Evolutionary conservation across 2,888 invertebrate species (phyloP), one percentile per base, ranked within the genome.

Genomic region (Scaptomyza tumidula): DNA sequence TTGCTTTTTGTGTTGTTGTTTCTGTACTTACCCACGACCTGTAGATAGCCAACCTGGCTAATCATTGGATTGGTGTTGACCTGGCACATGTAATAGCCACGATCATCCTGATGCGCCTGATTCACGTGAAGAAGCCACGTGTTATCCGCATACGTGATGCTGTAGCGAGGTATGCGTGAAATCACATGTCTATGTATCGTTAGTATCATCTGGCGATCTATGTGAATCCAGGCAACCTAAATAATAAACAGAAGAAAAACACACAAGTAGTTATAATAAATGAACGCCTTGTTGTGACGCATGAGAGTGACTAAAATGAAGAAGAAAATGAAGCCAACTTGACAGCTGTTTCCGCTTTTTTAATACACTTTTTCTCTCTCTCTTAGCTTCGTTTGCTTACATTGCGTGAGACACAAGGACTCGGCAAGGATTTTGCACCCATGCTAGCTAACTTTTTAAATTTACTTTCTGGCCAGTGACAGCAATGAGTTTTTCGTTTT

Each of bases 201-300:
- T 77, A 98, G 93, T 90, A 98, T 96, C 96, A 98, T 97, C 93
- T 98, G 97, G 54, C 97, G 95, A 92, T 98, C 97, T 90, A 98
- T 97, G 93, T 98, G 97, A 88, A 98, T 96, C 98, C 98, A 98
- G 72, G 98, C 98, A 88, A 98, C 97, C 98, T 98, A 54, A 54
- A 24, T 9, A 52, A n/a, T 11, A 35, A 39, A 27, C 43, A 65
- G 61, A 52, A 46, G 45, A 60, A 56, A 55, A 29, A 57, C 48
- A 59, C 48, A 49, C 49, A 64, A 50, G 53, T 52, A 50, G 71
- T 50, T 72, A 62, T 87, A 75, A 86, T 89, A 86, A 86, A 89
- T 86, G 85, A 78, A 78, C 64, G 84, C 49, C 72, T 71, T 76
- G 86, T 75, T 80, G 62, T 86, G 87, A 75, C 62, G 66, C 62